These are phyloP conservation scores for Kuschelorhynchus macadamiae DNA, from an alignment of 2,888 invertebrate species.

Conservation along the genomic window DNA sequence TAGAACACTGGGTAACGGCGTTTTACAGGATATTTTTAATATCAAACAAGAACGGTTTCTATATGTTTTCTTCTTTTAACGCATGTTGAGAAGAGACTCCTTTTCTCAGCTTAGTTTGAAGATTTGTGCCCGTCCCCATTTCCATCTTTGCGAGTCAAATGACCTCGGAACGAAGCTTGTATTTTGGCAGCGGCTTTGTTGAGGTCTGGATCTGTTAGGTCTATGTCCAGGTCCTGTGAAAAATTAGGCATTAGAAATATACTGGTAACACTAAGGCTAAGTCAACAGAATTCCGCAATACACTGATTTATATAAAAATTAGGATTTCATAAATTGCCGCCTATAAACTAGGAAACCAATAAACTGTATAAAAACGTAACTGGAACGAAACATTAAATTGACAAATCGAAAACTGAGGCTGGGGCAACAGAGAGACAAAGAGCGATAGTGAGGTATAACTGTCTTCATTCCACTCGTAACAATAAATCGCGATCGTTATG, in stretches of 20 bases:
- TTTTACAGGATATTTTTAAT: slow-evolving; percentile 48
- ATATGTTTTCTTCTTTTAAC: slow-evolving; percentile 11
- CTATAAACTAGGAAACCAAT: no score
- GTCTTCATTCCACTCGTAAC: no score
- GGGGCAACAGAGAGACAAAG: no score
- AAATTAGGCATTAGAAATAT: slow-evolving; percentile 1
- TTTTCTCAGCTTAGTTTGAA: slow-evolving; percentile 27
- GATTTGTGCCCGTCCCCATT: slow-evolving; percentile 49
- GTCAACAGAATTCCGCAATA: no score
- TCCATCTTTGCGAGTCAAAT: slow-evolving; percentile 85
- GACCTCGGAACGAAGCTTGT: slow-evolving; percentile 92
- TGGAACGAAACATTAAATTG: no score
- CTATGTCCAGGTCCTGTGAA: slow-evolving; percentile 84
- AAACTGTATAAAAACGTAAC: no score
- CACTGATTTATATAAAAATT: no score
- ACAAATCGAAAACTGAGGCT: no score
- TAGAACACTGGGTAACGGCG: slow-evolving; percentile 52
- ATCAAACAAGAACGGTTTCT: slow-evolving; percentile 39
- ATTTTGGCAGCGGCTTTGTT: slow-evolving; percentile 94
- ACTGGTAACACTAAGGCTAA: no score
- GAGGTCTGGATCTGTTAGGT: slow-evolving; percentile 87
- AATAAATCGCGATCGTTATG: no score
- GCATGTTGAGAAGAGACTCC: neutral
- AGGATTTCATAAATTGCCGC: no score
- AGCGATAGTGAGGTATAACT: no score